Conservation (phyloP, 2,888 invertebrate species). For the Elmis aenea region DNA sequence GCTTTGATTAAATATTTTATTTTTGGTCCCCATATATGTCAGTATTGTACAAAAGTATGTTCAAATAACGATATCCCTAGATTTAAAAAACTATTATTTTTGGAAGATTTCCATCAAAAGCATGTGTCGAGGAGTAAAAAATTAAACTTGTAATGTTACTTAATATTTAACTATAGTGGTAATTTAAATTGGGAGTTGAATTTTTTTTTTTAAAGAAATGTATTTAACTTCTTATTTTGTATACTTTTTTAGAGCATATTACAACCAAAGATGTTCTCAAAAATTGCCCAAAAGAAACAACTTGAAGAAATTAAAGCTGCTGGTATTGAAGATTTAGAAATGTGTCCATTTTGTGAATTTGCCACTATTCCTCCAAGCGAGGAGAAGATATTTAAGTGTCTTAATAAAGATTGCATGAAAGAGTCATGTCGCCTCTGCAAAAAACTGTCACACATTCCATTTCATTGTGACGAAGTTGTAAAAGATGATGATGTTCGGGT, state of each 20-base stretch:
- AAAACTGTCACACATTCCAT: slow-evolving; percentile 52
- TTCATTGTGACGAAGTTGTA: slow-evolving; percentile 49
- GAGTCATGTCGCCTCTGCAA: slow-evolving; percentile 52
- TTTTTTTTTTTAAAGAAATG: no score
- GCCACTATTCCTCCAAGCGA: slow-evolving; percentile 47
- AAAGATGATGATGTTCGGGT: slow-evolving; percentile 43
- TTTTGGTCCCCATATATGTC: no score
- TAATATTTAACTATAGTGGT: no score
- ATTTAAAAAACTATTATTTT: no score
- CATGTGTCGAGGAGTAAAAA: no score
- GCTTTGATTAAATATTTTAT: no score
- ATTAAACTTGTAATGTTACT: no score
- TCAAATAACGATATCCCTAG: no score
- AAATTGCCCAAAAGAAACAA: slow-evolving; percentile 48
- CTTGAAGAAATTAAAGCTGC: slow-evolving; percentile 51
- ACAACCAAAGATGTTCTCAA: slow-evolving; percentile 46
- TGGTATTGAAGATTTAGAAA: slow-evolving; percentile 51
- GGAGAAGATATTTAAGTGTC: slow-evolving; percentile 51
- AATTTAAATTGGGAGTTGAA: no score
- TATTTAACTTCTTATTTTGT: no score
- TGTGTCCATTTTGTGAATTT: slow-evolving; percentile 57
- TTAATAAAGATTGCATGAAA: slow-evolving; percentile 54
- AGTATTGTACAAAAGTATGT: no score
- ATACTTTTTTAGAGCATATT: slow-evolving; percentile 44
- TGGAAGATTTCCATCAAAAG: no score